These are phyloP conservation scores for Lordiphosa mommai DNA, from an alignment of 1,140 invertebrate genomes.

Conservation along the genomic window DNA sequence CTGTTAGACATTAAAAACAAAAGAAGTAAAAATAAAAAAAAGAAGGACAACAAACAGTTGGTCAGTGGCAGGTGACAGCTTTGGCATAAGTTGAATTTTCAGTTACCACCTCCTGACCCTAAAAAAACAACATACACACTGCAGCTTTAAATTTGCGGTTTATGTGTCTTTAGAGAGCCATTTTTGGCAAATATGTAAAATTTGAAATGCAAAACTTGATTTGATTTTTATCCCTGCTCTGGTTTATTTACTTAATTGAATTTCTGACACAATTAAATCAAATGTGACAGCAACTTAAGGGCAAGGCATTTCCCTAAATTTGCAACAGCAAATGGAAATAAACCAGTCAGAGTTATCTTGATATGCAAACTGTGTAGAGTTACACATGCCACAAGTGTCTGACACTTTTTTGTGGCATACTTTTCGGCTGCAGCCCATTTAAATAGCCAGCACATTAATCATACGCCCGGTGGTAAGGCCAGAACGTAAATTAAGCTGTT, in stretches of 20 bases:
- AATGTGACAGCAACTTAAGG: too few relatives aligned
- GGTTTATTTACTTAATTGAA: slow-evolving; percentile 39
- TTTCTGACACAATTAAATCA: slow-evolving; percentile 14
- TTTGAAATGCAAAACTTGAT: slow-evolving; percentile 16
- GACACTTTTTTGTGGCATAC: slow-evolving; percentile 51
- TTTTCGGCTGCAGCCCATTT: slow-evolving; percentile 48
- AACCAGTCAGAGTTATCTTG: not conserved
- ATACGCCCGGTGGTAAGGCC: slow-evolving; percentile 33
- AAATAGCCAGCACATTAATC: slow-evolving; percentile 54
- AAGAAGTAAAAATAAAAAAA: slow-evolving; percentile 44
- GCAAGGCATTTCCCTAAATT: too few relatives aligned
- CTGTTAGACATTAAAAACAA: slow-evolving; percentile 67
- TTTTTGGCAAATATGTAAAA: slow-evolving; percentile 14
- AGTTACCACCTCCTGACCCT: too few relatives aligned
- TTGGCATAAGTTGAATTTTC: too few relatives aligned
- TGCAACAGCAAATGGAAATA: too few relatives aligned
- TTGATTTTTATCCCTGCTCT: slow-evolving; percentile 19
- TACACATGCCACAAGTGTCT: slow-evolving; percentile 62
- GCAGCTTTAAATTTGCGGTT: slow-evolving; percentile 10
- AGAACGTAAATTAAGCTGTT: slow-evolving; percentile 55
- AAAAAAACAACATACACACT: too few relatives aligned
- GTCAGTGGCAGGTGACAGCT: too few relatives aligned
- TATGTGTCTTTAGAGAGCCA: slow-evolving; percentile 41
- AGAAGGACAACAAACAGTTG: slow-evolving; percentile 10
- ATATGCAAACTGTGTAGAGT: slow-evolving; percentile 3